These are phyloP conservation scores for Epicampocera succincta DNA, from an alignment of 2,888 invertebrate species.

Conservation along the genomic window DNA sequence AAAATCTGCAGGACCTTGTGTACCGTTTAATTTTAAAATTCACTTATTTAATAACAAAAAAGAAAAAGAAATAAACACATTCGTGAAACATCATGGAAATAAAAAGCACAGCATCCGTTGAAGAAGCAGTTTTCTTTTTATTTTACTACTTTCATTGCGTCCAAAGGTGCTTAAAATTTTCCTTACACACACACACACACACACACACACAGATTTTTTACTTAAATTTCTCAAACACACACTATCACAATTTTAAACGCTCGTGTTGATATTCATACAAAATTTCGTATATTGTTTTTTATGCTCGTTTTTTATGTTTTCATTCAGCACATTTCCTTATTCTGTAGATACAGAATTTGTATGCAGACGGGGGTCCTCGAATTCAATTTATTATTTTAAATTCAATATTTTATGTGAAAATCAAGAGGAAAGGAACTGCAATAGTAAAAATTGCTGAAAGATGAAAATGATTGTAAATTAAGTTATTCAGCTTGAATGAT, in stretches of 20 bases:
- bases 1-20: too few species aligned
- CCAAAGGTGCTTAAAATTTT: too few species aligned
- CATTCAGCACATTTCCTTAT: constrained; percentile 26
- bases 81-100: constrained; percentile 34
- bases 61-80: too few species aligned
- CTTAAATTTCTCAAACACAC: neutral
- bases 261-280: neutral
- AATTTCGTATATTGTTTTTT: neutral
- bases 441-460: constrained; percentile 34
- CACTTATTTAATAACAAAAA: too few species aligned
- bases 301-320: neutral
- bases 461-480: constrained; percentile 50
- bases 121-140: constrained; percentile 33
- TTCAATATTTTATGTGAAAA: constrained; percentile 58
- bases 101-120: constrained; percentile 57
- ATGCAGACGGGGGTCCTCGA: constrained; percentile 50
- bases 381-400: constrained; percentile 65
- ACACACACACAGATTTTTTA: too few species aligned
- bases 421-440: constrained; percentile 23
- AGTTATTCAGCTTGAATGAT: constrained; percentile 40
- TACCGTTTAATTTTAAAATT: too few species aligned
- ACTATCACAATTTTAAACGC: neutral
- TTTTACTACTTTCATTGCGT: constrained; percentile 41
- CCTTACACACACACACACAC: too few species aligned
- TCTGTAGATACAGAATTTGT: constrained; percentile 25